Evolutionary conservation across 2,113 vertebrate species (phyloP).

Genomic region (Petromus typicus): DNA sequence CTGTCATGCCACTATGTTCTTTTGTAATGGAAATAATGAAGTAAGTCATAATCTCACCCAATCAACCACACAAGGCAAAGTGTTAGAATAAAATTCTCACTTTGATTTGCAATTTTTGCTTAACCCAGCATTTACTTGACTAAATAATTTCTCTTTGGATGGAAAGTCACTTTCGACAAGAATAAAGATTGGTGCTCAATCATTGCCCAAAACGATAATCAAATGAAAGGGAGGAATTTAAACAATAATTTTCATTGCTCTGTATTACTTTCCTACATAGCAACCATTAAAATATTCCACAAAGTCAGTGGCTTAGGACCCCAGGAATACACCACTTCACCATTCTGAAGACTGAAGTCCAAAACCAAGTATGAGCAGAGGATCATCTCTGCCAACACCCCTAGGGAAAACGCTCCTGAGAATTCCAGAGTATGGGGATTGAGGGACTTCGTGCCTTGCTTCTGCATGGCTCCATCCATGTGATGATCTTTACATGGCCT

Average conservation of each 20-base stretch:
- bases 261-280: neutral
- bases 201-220: neutral
- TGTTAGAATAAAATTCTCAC: neutral
- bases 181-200: neutral
- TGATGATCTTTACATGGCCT: no score
- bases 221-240: neutral
- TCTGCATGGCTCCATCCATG: neutral
- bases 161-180: conserved; percentile 33
- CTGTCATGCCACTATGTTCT: neutral
- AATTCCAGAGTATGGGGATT: no score
- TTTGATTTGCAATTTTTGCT: conserved; percentile 23
- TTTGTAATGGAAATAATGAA: conserved; percentile 18
- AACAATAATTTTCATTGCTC: neutral
- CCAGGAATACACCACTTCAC: neutral
- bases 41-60: neutral
- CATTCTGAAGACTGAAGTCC: neutral
- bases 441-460: no score
- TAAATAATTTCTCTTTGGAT: conserved; percentile 3
- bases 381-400: neutral
- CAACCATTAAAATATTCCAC: neutral
- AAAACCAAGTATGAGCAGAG: neutral
- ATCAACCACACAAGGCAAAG: neutral
- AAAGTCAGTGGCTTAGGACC: neutral
- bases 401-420: neutral
- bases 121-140: neutral